Percentiles rank a stretch among this genome's conserved stretches.
Evolutionary conservation across 2,888 invertebrate species (phyloP).

Genomic region (Sphaerophoria taeniata): DNA sequence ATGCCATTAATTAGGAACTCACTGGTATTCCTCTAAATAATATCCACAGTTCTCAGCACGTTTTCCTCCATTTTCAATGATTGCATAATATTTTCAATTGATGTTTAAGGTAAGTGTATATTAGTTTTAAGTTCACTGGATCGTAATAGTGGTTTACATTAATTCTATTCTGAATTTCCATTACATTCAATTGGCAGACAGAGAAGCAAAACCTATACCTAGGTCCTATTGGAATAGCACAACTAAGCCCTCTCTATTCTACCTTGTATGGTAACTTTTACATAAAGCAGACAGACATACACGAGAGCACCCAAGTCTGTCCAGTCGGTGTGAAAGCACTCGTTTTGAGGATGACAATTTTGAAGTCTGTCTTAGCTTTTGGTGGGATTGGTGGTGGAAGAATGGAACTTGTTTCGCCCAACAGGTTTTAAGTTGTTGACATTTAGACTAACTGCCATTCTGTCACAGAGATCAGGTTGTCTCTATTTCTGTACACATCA

Average conservation of each 20-base stretch:
- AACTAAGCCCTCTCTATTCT: no score
- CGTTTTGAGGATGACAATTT: background rate
- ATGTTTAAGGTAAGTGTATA: background rate
- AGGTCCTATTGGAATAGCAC: no score
- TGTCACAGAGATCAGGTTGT: no score
- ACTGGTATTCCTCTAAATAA: no score
- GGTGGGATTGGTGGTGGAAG: background rate
- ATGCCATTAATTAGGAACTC: no score
- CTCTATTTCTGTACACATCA: no score
- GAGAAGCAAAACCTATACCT: background rate
- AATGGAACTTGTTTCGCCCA: background rate
- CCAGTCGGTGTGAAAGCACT: no score
- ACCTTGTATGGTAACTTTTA: no score
- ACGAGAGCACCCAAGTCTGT: no score
- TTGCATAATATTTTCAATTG: background rate
- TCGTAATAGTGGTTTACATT: background rate
- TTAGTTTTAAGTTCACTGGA: background rate
- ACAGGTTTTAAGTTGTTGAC: background rate
- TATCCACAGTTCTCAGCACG: background rate
- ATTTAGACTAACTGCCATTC: no score
- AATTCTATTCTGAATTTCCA: background rate
- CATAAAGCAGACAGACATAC: no score
- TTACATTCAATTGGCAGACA: background rate
- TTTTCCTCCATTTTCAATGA: background rate
- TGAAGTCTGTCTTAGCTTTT: background rate